Conservation (phyloP, 2,113 vertebrate genomes). For the Tetraodon nigroviridis region DNA sequence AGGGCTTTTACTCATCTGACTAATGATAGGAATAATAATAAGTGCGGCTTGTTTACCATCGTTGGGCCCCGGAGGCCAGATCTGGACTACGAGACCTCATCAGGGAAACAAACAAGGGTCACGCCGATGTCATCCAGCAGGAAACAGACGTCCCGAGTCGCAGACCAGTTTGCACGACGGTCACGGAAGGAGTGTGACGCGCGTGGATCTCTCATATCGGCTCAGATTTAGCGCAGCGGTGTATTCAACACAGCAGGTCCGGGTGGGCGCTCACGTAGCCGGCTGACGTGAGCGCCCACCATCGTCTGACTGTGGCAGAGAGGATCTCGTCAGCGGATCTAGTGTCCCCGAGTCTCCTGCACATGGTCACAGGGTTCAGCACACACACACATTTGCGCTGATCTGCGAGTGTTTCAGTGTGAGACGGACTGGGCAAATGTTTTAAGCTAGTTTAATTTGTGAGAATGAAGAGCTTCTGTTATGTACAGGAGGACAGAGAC, state of each 20-base stretch:
- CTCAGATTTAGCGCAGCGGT: constrained; percentile 5
- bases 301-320: neutral
- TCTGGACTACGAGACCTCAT: neutral
- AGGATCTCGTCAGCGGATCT: neutral
- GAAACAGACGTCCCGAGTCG: constrained; percentile 9
- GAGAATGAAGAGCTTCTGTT: constrained; percentile 68
- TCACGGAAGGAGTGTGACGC: constrained; percentile 18
- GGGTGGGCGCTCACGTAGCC: neutral
- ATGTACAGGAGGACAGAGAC: constrained; percentile 76
- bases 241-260: constrained; percentile 14
- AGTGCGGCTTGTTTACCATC: constrained; percentile 12
- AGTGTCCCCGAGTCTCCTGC: neutral
- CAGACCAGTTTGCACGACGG: constrained; percentile 13
- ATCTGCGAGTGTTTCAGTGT: neutral
- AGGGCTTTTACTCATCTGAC: constrained; percentile 53
- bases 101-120: constrained; percentile 33
- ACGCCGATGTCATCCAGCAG: constrained; percentile 26
- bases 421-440: neutral
- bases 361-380: neutral
- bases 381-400: neutral
- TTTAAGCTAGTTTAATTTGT: constrained; percentile 59
- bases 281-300: constrained; percentile 2
- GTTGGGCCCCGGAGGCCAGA: constrained; percentile 28
- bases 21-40: constrained; percentile 57
- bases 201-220: constrained; percentile 15